Evolutionary conservation across 2,797 vertebrate genomes (phyloP).

Genomic region (Orestias chungarensis): DNA sequence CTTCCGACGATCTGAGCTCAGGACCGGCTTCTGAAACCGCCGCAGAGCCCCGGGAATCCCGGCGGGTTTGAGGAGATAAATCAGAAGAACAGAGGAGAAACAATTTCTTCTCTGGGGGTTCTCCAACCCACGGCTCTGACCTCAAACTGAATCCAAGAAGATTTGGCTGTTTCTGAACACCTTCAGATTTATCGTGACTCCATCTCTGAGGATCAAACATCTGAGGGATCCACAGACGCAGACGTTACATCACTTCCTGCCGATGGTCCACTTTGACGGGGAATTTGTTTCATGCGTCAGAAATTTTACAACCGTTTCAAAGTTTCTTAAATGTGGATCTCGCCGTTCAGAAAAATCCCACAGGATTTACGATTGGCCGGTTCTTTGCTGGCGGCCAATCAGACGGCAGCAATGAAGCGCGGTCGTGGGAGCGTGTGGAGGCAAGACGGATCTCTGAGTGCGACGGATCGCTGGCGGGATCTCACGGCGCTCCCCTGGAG

Average conservation of each 20-base stretch:
- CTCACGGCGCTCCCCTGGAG: neutral
- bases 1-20: constrained; percentile 39
- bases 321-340: too few species aligned
- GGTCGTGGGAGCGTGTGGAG: too few species aligned
- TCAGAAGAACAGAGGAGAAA: neutral
- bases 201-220: too few species aligned
- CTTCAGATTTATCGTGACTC: too few species aligned
- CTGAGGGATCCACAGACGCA: too few species aligned
- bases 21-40: neutral
- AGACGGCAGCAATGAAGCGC: neutral
- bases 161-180: too few species aligned
- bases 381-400: neutral
- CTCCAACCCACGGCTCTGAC: too few species aligned
- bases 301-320: neutral
- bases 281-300: neutral
- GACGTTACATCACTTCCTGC: constrained; percentile 1
- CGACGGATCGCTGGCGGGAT: neutral
- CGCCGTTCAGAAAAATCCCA: neutral
- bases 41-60: constrained; percentile 1
- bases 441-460: too few species aligned
- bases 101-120: too few species aligned
- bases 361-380: neutral
- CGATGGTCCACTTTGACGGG: neutral
- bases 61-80: neutral
- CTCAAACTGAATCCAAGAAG: neutral